A percentile compares a stretch with the other conserved stretches of the same genome.
phyloP scores from a whole-genome alignment of 2,797 vertebrate genomes.

The Bradypus variegatus region DNA sequence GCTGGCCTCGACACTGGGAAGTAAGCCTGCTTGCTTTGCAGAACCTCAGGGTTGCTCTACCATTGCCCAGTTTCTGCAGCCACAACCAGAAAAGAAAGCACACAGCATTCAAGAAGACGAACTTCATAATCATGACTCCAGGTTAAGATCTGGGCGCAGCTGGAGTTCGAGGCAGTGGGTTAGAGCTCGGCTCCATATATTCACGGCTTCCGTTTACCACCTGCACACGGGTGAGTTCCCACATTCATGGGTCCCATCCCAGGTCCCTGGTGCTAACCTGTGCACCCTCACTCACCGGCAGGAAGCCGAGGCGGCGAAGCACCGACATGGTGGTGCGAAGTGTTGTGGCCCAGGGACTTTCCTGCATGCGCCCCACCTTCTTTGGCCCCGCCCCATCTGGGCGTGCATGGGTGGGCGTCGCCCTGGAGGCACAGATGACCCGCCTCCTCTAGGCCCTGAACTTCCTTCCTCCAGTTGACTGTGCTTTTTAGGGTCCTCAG shows the following conservation, averaged over 20 bases:
- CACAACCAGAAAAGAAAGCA: background rate
- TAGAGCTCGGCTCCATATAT: accelerated
- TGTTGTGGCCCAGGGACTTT: accelerated
- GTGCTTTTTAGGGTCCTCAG: accelerated
- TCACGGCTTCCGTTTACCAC: background rate
- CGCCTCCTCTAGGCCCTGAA: background rate
- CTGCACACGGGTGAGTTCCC: accelerated
- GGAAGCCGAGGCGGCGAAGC: background rate
- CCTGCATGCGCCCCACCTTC: too few species aligned
- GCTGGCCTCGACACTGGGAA: background rate
- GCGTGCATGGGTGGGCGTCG: background rate
- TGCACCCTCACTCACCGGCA: background rate
- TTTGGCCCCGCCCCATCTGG: background rate
- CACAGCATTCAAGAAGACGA: accelerated
- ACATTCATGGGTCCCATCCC: background rate
- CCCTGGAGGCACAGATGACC: accelerated
- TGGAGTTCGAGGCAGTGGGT: accelerated
- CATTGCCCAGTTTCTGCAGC: background rate
- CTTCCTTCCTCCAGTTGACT: background rate
- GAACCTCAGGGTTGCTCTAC: background rate
- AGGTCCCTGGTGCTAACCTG: background rate
- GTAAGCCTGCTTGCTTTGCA: accelerated
- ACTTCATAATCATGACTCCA: background rate
- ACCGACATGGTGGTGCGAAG: accelerated
- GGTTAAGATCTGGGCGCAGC: accelerated